These are phyloP conservation scores for Corythucha ciliata DNA, from an alignment of 2,888 invertebrate genomes.

Conservation along the genomic window DNA sequence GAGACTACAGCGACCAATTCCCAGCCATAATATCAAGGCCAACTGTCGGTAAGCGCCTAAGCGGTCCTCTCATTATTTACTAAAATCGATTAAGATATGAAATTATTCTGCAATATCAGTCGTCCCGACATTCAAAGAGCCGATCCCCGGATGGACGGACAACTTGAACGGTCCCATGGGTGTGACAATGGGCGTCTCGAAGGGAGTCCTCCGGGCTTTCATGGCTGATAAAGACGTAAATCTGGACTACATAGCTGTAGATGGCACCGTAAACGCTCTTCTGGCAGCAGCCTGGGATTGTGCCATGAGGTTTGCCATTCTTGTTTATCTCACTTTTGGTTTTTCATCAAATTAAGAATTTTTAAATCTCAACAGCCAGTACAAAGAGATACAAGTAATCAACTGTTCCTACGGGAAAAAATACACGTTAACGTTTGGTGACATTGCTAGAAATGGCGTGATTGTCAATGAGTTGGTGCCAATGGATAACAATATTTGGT, in stretches of 20 bases:
- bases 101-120: slow-evolving; percentile 35
- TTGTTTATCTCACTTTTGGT: not conserved
- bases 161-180: slow-evolving; percentile 44
- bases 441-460: slow-evolving; percentile 11
- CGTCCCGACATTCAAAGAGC: slow-evolving; percentile 41
- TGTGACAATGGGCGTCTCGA: slow-evolving; percentile 25
- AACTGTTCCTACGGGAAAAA: slow-evolving; percentile 16
- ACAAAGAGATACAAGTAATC: slow-evolving; percentile 16
- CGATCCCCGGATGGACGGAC: slow-evolving; percentile 44
- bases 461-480: slow-evolving; percentile 11
- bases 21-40: slow-evolving; percentile 33
- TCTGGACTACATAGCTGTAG: slow-evolving; percentile 32
- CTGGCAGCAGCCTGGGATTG: slow-evolving; percentile 32
- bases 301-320: slow-evolving; percentile 1
- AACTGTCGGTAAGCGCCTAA: slow-evolving; percentile 32
- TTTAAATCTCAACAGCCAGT: too few species aligned
- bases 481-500: slow-evolving; percentile 25
- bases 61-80: not conserved
- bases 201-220: slow-evolving; percentile 30
- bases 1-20: slow-evolving; percentile 23
- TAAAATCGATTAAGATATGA: not conserved
- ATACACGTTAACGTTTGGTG: slow-evolving; percentile 4
- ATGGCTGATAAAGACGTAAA: slow-evolving; percentile 12
- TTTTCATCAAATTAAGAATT: not conserved
- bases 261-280: slow-evolving; percentile 32